Conservation (phyloP, 2,888 invertebrate genomes). For the Uropetala carovei region DNA sequence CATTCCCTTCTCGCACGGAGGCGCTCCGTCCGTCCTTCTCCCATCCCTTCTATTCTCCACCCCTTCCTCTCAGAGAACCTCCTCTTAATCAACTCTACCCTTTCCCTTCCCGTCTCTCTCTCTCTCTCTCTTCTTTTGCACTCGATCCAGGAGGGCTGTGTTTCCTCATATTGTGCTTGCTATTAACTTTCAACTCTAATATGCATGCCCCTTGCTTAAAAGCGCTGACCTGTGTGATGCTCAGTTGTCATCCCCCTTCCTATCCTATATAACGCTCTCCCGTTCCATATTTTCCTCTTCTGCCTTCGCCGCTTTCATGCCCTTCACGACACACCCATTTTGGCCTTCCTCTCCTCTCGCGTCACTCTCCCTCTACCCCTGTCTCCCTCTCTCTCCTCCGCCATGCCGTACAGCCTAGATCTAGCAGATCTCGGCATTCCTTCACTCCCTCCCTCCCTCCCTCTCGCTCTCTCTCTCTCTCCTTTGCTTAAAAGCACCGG, state of each 20-base stretch:
- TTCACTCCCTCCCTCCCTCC: too few relatives aligned
- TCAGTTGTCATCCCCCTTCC: not conserved
- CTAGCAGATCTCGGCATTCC: too few relatives aligned
- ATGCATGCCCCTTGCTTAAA: not conserved
- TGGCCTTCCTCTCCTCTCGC: too few relatives aligned
- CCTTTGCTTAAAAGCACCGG: slow-evolving; percentile 18
- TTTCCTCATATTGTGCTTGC: not conserved
- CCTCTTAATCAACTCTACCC: too few relatives aligned
- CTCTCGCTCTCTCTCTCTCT: not conserved
- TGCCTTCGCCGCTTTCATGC: too few relatives aligned
- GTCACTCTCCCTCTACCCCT: too few relatives aligned
- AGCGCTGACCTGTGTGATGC: not conserved
- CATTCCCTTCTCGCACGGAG: not conserved
- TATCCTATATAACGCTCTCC: too few relatives aligned
- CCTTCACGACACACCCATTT: too few relatives aligned
- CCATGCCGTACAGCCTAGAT: too few relatives aligned
- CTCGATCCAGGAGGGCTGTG: not conserved
- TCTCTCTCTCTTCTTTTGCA: not conserved
- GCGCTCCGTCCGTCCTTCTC: not conserved
- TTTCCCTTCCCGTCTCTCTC: not conserved
- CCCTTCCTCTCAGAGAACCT: too few relatives aligned
- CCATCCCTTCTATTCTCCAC: not conserved
- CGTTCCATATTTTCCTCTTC: too few relatives aligned
- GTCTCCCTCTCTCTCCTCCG: too few relatives aligned
- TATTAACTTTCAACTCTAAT: slow-evolving; percentile 15